phyloP scores from a whole-genome alignment of 92 coral and sea anemone species.

The Bergia sp. region DNA sequence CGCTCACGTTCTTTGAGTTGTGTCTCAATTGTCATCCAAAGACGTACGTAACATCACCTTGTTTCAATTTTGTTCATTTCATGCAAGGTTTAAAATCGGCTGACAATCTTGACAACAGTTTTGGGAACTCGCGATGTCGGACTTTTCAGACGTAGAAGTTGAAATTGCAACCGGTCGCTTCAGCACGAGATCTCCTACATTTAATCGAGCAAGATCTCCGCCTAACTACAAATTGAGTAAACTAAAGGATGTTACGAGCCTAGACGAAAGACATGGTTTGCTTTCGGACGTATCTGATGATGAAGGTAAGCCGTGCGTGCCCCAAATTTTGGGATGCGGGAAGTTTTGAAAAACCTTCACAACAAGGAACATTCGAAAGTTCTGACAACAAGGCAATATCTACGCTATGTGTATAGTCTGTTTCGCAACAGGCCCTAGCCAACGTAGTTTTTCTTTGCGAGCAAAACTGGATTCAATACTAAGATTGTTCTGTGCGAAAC shows the following conservation, averaged over 20 bases:
- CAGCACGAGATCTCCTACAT: conserved; percentile 24
- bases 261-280: conserved; percentile 31
- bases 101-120: not conserved
- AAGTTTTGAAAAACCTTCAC: not conserved
- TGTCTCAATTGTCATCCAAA: too few species aligned
- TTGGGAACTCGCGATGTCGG: conserved; percentile 9
- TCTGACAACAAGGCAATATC: too few species aligned
- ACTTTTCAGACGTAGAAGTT: conserved; percentile 31
- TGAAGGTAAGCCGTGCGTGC: conserved; percentile 14
- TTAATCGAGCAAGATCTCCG: conserved; percentile 17
- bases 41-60: not conserved
- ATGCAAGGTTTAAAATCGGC: not conserved
- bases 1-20: too few species aligned
- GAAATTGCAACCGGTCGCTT: conserved; percentile 30
- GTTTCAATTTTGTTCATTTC: not conserved
- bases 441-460: too few species aligned
- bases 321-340: not conserved
- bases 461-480: too few species aligned
- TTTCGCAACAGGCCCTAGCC: not conserved
- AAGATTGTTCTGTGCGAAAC: not conserved
- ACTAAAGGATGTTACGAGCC: not conserved
- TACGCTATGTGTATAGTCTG: too few species aligned
- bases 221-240: conserved; percentile 22
- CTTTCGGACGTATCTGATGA: conserved; percentile 8
- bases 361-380: not conserved